Evolutionary conservation across 2,888 invertebrate species (phyloP).

Genomic region (Nephrotoma appendiculata): DNA sequence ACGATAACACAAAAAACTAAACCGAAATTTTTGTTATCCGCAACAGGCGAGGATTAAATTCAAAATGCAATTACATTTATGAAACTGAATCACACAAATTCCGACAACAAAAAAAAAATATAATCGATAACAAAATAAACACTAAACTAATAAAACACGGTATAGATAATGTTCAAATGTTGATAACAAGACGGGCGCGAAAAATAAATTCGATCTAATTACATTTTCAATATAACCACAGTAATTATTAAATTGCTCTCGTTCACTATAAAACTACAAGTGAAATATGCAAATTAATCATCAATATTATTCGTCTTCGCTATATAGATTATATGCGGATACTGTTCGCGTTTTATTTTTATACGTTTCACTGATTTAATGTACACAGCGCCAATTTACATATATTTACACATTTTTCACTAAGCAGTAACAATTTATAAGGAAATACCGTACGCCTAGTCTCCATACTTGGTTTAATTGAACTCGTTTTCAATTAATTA

Average conservation of each 20-base stretch:
- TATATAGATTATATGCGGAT: neutral
- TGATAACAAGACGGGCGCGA: neutral
- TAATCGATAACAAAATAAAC: neutral
- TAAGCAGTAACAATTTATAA: neutral
- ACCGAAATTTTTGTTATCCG: neutral
- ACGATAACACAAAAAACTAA: neutral
- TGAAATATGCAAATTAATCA: neutral
- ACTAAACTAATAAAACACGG: neutral
- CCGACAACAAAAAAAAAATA: neutral
- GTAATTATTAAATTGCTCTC: neutral
- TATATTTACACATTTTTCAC: neutral
- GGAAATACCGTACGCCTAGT: neutral
- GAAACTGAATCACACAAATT: neutral
- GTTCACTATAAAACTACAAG: neutral
- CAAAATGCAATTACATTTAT: neutral
- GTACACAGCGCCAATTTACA: neutral
- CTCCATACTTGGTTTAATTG: neutral
- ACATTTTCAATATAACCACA: neutral
- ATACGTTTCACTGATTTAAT: neutral
- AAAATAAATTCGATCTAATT: neutral
- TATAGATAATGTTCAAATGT: neutral
- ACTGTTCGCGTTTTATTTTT: neutral
- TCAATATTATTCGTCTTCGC: neutral
- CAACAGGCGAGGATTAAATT: neutral
- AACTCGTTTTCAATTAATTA: neutral